Conservation (phyloP, 2,888 invertebrate species). For the Pinctada fucata region DNA sequence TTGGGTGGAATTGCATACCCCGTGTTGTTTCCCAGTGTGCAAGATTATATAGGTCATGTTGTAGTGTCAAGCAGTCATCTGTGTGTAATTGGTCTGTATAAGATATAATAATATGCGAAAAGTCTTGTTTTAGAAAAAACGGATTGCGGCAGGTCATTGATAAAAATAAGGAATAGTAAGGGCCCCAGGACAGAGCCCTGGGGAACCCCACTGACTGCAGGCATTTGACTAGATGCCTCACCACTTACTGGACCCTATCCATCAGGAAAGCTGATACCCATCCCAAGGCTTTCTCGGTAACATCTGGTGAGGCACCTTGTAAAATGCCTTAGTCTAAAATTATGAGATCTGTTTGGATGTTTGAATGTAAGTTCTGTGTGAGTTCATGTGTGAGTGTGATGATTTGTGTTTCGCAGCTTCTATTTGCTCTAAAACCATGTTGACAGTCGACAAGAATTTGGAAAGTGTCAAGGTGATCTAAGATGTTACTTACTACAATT, state of each 20-base stretch:
- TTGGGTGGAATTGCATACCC: too few relatives aligned
- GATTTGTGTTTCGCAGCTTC: slow-evolving; percentile 24
- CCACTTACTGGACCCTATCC: background rate
- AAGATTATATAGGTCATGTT: too few relatives aligned
- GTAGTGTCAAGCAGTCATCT: too few relatives aligned
- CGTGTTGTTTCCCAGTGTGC: too few relatives aligned
- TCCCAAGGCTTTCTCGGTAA: background rate
- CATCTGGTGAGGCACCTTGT: slow-evolving; percentile 11
- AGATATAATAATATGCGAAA: too few relatives aligned
- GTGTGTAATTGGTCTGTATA: too few relatives aligned
- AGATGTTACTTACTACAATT: slow-evolving; percentile 21
- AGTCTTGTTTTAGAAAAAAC: background rate
- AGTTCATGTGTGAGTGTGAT: slow-evolving; percentile 10
- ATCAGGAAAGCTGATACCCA: slow-evolving; percentile 8
- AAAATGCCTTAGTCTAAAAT: slow-evolving; percentile 10
- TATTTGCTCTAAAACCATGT: slow-evolving; percentile 23
- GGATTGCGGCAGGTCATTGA: slow-evolving; percentile 4
- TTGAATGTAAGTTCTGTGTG: background rate
- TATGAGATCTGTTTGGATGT: background rate
- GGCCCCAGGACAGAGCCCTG: background rate
- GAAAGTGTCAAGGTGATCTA: slow-evolving; percentile 18
- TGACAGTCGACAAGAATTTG: slow-evolving; percentile 26
- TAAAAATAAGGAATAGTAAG: slow-evolving; percentile 11
- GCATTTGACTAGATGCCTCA: slow-evolving; percentile 2
- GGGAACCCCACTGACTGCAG: slow-evolving; percentile 16